phyloP scores from a whole-genome alignment of 2,888 invertebrate genomes.

The Proisotoma minuta region DNA sequence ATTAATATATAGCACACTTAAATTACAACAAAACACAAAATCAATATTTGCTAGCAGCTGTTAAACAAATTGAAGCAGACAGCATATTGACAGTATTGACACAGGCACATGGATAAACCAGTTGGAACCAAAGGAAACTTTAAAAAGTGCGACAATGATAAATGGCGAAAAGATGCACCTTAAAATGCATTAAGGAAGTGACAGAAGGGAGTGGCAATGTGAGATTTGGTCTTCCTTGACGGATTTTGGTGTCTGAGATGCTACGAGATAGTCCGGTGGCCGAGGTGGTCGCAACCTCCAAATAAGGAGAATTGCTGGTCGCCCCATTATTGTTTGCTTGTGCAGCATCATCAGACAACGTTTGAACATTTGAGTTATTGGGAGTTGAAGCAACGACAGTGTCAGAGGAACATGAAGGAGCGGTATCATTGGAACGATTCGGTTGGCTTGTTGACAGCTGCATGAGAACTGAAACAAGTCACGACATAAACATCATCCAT shows the following conservation, averaged over 20 bases:
- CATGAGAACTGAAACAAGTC: constrained; percentile 38
- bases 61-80: too few species aligned
- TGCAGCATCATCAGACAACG: background rate
- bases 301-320: constrained; percentile 19
- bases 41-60: too few species aligned
- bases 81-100: too few species aligned
- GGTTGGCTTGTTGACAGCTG: constrained; percentile 40
- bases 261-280: constrained; percentile 49
- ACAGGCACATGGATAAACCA: too few species aligned
- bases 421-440: constrained; percentile 25
- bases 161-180: constrained; percentile 47
- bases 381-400: constrained; percentile 9
- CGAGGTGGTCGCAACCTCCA: background rate
- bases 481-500: background rate
- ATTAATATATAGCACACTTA: too few species aligned
- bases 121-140: background rate
- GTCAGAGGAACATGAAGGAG: constrained; percentile 11
- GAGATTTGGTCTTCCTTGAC: constrained; percentile 50
- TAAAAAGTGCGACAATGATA: background rate
- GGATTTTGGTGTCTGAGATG: constrained; percentile 50
- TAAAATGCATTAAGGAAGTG: constrained; percentile 51
- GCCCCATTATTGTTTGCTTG: constrained; percentile 20
- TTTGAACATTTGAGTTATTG: constrained; percentile 9
- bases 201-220: constrained; percentile 51
- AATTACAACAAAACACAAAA: too few species aligned